A percentile compares a stretch with the other conserved stretches of the same genome.
phyloP scores from a whole-genome alignment of 2,797 vertebrate species.

The Tachyglossus aculeatus region DNA sequence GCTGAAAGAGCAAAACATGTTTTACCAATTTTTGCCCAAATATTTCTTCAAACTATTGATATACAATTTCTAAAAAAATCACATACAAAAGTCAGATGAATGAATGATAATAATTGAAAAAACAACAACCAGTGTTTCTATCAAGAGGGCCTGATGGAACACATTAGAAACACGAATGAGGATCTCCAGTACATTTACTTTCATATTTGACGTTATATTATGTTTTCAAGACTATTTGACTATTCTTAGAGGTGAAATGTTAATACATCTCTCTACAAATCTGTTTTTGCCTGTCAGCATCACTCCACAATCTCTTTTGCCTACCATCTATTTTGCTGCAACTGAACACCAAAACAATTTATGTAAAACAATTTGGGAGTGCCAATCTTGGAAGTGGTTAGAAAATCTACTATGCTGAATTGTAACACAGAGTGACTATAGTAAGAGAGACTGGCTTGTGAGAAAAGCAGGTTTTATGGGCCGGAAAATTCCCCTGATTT shows the following conservation, averaged over 20 bases:
- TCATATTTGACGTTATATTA: too few relatives aligned
- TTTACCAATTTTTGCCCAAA: neutral
- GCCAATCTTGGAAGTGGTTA: neutral
- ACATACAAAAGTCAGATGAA: too few relatives aligned
- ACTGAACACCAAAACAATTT: neutral
- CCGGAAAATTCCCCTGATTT: neutral
- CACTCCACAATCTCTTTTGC: accelerated
- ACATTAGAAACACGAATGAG: neutral
- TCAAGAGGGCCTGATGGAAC: neutral
- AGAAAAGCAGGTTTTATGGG: neutral
- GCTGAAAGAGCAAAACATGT: constrained; percentile 74
- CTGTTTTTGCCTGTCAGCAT: neutral
- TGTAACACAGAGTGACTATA: neutral
- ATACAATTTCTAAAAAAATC: too few relatives aligned
- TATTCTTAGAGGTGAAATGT: accelerated
- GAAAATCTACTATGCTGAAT: accelerated
- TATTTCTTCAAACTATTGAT: too few relatives aligned
- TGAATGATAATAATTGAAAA: too few relatives aligned
- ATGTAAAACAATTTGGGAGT: neutral
- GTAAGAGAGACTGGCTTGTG: neutral
- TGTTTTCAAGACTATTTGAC: too few relatives aligned
- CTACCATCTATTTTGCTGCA: accelerated
- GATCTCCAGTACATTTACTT: neutral
- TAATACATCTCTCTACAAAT: accelerated
- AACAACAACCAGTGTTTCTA: too few relatives aligned